Conservation (phyloP, 2,888 invertebrate species). For the Tipula unca region DNA sequence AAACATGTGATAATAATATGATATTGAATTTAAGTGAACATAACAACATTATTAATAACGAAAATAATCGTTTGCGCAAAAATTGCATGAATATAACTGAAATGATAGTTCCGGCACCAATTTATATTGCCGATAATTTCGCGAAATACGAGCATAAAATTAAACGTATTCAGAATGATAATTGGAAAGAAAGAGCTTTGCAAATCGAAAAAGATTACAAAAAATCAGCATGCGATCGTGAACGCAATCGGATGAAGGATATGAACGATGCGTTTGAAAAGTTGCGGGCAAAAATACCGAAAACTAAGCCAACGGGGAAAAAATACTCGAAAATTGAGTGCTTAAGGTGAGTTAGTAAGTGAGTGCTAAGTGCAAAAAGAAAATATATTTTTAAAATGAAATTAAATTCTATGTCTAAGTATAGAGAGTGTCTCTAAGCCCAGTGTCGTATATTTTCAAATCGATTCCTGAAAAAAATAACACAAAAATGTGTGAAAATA, state of each 20-base stretch:
- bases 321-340: conserved; percentile 81
- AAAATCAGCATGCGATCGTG: conserved; percentile 75
- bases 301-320: conserved; percentile 72
- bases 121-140: neutral
- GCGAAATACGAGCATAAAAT: conserved; percentile 18
- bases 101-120: conserved; percentile 2
- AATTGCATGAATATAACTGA: neutral
- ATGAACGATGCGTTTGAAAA: conserved; percentile 78
- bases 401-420: too few relatives aligned
- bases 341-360: conserved; percentile 48
- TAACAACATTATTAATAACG: neutral
- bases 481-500: too few relatives aligned
- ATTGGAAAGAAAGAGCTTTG: conserved; percentile 52
- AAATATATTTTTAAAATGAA: too few relatives aligned
- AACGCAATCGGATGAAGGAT: conserved; percentile 74
- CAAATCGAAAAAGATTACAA: conserved; percentile 67
- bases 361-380: too few relatives aligned
- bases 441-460: too few relatives aligned
- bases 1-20: neutral
- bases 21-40: neutral
- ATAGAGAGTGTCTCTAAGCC: too few relatives aligned
- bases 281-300: conserved; percentile 63
- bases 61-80: neutral
- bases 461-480: too few relatives aligned
- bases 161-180: conserved; percentile 26